Percentiles rank a stretch among this genome's conserved stretches.
Conservation (phyloP, 2,113 vertebrate species). For the Odontophorus gujanensis region DNA sequence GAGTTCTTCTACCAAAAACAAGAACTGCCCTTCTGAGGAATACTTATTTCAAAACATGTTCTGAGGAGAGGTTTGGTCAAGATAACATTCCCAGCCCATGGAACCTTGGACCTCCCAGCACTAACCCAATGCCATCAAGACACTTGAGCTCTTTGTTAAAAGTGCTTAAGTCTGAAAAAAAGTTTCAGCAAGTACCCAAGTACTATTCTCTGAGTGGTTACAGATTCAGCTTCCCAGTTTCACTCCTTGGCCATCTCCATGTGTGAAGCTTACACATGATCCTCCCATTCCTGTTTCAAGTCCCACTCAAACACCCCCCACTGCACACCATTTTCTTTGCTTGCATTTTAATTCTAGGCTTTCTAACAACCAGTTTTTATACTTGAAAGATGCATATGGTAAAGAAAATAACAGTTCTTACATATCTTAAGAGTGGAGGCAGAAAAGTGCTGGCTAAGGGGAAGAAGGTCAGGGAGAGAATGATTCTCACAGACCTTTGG, state of each 20-base stretch:
- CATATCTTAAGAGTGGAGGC: neutral
- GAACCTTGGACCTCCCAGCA: neutral
- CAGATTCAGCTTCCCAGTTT: neutral
- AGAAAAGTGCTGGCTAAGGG: neutral
- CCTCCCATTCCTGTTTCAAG: neutral
- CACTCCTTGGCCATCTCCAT: neutral
- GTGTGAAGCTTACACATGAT: neutral
- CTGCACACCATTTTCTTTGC: neutral
- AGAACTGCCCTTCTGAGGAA: neutral
- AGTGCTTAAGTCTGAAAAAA: neutral
- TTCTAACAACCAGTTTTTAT: neutral
- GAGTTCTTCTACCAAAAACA: constrained; percentile 48
- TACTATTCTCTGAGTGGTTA: neutral
- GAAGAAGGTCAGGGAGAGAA: neutral
- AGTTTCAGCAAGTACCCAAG: neutral
- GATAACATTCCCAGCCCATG: constrained; percentile 25
- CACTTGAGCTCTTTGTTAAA: neutral
- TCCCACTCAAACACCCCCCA: neutral
- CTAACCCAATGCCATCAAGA: neutral
- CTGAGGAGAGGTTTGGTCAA: constrained; percentile 18
- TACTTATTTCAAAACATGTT: neutral
- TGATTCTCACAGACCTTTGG: neutral
- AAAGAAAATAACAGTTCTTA: neutral
- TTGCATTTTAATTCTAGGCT: neutral
- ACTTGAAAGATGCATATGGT: neutral